Conservation (phyloP, 2,888 invertebrate species). For the Lepidochitona cinerea region DNA sequence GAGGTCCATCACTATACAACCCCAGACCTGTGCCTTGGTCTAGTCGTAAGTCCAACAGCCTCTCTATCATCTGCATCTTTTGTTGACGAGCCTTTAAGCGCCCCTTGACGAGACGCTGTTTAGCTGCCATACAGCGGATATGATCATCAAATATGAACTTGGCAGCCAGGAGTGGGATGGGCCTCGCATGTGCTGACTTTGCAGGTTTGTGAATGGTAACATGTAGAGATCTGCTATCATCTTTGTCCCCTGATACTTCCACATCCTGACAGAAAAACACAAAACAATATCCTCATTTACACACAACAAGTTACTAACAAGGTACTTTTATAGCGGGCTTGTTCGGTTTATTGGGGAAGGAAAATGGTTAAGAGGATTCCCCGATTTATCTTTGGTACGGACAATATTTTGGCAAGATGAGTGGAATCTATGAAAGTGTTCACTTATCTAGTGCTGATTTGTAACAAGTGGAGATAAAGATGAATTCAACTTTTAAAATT, state of each 20-base stretch:
- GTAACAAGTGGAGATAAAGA: no score
- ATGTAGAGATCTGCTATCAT: conserved; percentile 95
- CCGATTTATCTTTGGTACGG: no score
- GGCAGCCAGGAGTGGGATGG: conserved; percentile 65
- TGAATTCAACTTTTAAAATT: no score
- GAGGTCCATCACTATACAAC: not conserved
- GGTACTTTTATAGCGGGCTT: no score
- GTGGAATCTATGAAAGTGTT: no score
- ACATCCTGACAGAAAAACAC: conserved; percentile 85
- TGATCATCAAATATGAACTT: conserved; percentile 97
- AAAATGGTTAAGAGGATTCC: no score
- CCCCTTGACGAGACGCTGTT: conserved; percentile 81
- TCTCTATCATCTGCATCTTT: conserved; percentile 96
- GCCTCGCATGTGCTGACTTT: conserved; percentile 74
- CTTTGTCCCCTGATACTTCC: conserved; percentile 95
- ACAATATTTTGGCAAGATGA: no score
- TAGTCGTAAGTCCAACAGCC: conserved; percentile 79
- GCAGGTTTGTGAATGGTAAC: conserved; percentile 87
- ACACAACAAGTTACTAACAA: no score
- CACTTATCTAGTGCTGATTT: no score
- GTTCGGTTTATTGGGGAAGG: no score
- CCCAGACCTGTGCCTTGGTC: not conserved
- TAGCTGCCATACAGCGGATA: conserved; percentile 99
- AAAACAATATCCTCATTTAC: no score
- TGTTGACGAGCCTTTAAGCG: conserved; percentile 92